A percentile compares a stretch with the other conserved stretches of the same genome.
Conservation (phyloP, 2,797 vertebrate species). For the Chloroceryle amazona region DNA sequence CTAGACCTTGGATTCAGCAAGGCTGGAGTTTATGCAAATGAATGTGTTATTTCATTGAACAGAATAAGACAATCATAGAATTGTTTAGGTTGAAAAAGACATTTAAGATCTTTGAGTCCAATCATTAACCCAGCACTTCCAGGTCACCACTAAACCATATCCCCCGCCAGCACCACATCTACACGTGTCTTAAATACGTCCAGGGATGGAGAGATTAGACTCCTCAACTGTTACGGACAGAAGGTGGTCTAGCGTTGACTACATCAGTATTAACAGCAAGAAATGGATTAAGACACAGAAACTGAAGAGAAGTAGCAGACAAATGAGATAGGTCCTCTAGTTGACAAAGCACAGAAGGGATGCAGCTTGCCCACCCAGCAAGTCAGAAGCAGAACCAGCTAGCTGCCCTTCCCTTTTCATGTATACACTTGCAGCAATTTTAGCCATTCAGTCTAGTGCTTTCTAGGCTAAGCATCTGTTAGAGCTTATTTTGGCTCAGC, state of each 20-base stretch:
- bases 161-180: not conserved
- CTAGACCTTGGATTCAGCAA: not conserved
- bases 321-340: not conserved
- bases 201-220: not conserved
- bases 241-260: not conserved
- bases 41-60: not conserved
- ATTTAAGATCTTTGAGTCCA: not conserved
- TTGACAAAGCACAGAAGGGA: not conserved
- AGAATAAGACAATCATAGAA: not conserved
- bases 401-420: slow-evolving; percentile 22
- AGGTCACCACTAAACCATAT: not conserved
- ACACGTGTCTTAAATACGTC: not conserved
- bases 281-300: not conserved
- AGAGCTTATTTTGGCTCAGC: slow-evolving; percentile 59
- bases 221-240: not conserved
- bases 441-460: not conserved
- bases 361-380: not conserved
- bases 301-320: not conserved
- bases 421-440: not conserved
- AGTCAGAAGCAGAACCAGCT: slow-evolving; percentile 2
- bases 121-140: not conserved
- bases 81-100: not conserved
- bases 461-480: slow-evolving; percentile 62
- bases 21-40: not conserved
- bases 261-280: not conserved